Conservation (phyloP, 2,113 vertebrate genomes). For the Theristicus caerulescens region DNA sequence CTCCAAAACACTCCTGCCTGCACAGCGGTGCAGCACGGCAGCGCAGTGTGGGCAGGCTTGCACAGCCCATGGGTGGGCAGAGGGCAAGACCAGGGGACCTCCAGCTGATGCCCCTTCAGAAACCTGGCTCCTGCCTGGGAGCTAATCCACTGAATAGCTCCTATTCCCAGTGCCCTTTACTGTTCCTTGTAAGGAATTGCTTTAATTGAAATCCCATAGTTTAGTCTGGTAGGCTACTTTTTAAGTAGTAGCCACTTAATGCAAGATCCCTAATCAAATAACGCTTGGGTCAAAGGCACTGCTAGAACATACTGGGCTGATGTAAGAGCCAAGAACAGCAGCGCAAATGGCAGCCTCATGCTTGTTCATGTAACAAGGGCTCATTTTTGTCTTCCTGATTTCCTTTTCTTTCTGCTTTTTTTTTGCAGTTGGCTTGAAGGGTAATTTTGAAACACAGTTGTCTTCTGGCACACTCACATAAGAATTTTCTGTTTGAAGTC, state of each 20-base stretch:
- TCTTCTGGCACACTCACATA: not conserved
- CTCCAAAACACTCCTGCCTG: not conserved
- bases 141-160: not conserved
- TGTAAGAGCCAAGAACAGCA: not conserved
- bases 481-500: not conserved
- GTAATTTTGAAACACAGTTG: not conserved
- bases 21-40: rapidly evolving
- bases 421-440: not conserved
- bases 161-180: not conserved
- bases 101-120: not conserved
- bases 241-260: not conserved
- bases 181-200: not conserved
- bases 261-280: not conserved
- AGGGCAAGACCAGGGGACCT: not conserved
- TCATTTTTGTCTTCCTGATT: not conserved
- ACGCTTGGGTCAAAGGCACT: rapidly evolving
- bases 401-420: not conserved
- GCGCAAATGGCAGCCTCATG: not conserved
- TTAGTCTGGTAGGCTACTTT: not conserved
- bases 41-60: not conserved
- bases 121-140: not conserved
- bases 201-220: not conserved
- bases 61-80: not conserved
- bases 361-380: not conserved
- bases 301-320: not conserved